Evolutionary conservation across 2,113 vertebrate genomes (phyloP).

Genomic region (Thinocorus orbignyianus): DNA sequence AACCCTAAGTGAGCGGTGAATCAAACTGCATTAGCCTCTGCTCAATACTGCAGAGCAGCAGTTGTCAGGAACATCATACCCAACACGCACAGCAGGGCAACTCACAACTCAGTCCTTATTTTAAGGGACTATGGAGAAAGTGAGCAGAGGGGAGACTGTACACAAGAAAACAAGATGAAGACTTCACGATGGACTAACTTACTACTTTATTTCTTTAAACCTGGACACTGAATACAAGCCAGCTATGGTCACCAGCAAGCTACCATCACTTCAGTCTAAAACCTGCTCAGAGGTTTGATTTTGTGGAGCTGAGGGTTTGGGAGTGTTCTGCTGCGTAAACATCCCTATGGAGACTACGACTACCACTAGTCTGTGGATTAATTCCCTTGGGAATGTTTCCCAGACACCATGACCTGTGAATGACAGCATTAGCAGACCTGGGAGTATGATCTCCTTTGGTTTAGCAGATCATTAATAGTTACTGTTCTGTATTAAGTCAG

Average conservation of each 20-base stretch:
- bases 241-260: not conserved
- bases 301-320: not conserved
- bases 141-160: not conserved
- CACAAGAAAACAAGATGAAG: not conserved
- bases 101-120: not conserved
- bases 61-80: not conserved
- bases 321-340: not conserved
- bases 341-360: not conserved
- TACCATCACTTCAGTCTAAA: not conserved
- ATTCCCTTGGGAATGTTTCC: not conserved
- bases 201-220: not conserved
- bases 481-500: not conserved
- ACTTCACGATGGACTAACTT: not conserved
- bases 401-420: not conserved
- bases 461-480: not conserved
- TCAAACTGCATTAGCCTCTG: conserved; percentile 23
- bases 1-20: conserved; percentile 12
- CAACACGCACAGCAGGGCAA: not conserved
- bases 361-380: not conserved
- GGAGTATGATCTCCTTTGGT: not conserved
- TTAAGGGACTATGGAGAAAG: not conserved
- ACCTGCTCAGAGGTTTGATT: not conserved
- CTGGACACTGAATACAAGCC: not conserved
- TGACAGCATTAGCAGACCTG: not conserved
- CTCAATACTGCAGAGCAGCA: not conserved